Evolutionary conservation across 2,888 invertebrate genomes (phyloP).

Genomic region (Bugulina stolonifera): DNA sequence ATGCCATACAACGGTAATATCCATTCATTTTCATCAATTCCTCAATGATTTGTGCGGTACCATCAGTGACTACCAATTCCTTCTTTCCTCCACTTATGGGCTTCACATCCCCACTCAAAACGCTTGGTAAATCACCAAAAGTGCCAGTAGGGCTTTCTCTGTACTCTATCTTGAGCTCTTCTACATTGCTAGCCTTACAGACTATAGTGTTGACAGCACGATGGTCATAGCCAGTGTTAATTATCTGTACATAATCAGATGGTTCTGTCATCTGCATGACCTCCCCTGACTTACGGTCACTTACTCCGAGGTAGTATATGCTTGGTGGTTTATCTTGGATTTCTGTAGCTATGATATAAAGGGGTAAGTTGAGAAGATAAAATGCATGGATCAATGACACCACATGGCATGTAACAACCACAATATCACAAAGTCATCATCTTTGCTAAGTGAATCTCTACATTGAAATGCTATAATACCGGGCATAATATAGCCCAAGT

Average conservation of each 20-base stretch:
- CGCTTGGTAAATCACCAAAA: not conserved
- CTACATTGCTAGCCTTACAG: constrained; percentile 12
- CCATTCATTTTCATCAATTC: not conserved
- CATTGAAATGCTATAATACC: no score
- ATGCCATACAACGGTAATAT: not conserved
- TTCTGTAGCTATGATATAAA: not conserved
- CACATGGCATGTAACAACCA: no score
- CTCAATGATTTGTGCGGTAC: not conserved
- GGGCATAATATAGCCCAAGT: no score
- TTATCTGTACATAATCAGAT: not conserved
- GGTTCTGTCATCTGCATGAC: not conserved
- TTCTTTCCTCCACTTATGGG: not conserved
- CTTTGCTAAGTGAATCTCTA: no score
- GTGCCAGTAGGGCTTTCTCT: not conserved
- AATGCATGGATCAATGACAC: no score
- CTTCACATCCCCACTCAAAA: not conserved
- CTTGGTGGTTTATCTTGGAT: not conserved
- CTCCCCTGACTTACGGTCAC: not conserved
- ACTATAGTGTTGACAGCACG: not conserved
- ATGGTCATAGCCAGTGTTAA: no score
- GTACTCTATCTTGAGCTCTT: not conserved
- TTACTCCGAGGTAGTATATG: not conserved
- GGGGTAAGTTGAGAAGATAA: no score
- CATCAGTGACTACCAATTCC: not conserved
- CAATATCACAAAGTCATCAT: no score